Evolutionary conservation across 2,797 vertebrate species (phyloP).

Genomic region (Kryptolebias ocellatus): DNA sequence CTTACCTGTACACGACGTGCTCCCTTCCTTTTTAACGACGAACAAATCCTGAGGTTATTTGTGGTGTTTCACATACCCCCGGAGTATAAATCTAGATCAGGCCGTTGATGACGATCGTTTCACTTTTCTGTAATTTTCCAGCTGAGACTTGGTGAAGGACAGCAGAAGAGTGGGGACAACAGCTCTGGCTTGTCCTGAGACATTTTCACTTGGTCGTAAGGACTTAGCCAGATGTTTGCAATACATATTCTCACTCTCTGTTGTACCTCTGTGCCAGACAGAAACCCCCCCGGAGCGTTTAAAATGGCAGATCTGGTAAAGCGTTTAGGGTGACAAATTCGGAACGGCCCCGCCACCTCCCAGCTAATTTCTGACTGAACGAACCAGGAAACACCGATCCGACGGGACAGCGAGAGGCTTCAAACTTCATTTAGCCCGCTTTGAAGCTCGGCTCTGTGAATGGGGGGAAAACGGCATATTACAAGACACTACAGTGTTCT

Average conservation of each 20-base stretch:
- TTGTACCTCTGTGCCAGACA: slow-evolving; percentile 11
- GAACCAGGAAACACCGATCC: slow-evolving; percentile 29
- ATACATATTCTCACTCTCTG: slow-evolving; percentile 40
- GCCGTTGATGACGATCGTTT: no score
- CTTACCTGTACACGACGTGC: no score
- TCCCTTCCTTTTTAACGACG: no score
- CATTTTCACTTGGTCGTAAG: slow-evolving; percentile 74
- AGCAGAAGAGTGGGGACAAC: slow-evolving; percentile 24
- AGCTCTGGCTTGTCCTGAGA: slow-evolving; percentile 40
- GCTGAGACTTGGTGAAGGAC: slow-evolving; percentile 10
- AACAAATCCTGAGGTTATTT: no score
- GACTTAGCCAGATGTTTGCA: slow-evolving; percentile 44
- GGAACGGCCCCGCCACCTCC: slow-evolving; percentile 25
- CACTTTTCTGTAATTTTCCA: no score
- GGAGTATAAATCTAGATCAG: no score
- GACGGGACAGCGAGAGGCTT: slow-evolving; percentile 40
- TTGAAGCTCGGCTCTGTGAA: slow-evolving; percentile 67
- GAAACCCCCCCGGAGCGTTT: slow-evolving; percentile 8
- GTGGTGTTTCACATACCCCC: no score
- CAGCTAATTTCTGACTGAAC: slow-evolving; percentile 31
- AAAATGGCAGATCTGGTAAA: slow-evolving; percentile 23
- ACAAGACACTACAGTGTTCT: slow-evolving; percentile 67
- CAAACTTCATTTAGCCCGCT: slow-evolving; percentile 56
- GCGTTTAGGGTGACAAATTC: slow-evolving; percentile 32
- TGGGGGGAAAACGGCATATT: slow-evolving; percentile 53